phyloP scores from a whole-genome alignment of 2,888 invertebrate species.

The Seladonia tumulorum region DNA sequence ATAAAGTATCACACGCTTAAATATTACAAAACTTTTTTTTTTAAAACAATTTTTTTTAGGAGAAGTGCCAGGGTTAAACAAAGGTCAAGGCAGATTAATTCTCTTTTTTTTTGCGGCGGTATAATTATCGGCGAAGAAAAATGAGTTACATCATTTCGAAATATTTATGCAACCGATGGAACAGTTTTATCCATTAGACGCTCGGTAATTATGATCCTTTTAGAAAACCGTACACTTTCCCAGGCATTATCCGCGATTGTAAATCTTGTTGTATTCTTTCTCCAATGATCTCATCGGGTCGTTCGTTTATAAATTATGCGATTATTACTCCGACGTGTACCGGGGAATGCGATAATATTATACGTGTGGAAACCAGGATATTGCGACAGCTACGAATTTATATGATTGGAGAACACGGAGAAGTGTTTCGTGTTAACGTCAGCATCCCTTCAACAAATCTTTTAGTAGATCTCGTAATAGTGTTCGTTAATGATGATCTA shows the following conservation, averaged over 20 bases:
- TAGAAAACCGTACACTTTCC: background rate
- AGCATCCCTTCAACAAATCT: background rate
- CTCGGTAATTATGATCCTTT: background rate
- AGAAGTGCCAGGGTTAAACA: too few relatives aligned
- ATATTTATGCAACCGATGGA: background rate
- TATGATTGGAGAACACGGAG: background rate
- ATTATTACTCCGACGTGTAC: background rate
- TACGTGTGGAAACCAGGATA: background rate
- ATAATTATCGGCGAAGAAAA: background rate
- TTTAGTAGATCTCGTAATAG: background rate
- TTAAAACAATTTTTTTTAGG: too few relatives aligned
- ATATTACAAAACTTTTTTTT: too few relatives aligned
- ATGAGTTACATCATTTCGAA: background rate
- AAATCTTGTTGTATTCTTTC: background rate
- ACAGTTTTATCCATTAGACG: background rate
- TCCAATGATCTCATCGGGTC: background rate
- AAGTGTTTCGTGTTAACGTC: constrained; percentile 7
- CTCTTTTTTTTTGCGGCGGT: background rate
- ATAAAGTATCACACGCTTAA: too few relatives aligned
- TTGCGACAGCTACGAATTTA: background rate
- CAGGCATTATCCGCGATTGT: background rate
- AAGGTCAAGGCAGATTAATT: background rate
- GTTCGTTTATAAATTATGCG: constrained; percentile 2
- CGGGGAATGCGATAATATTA: background rate
- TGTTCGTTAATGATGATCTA: background rate